These are phyloP conservation scores for Patagioenas fasciata DNA, from an alignment of 2,113 vertebrate genomes.

Conservation along the genomic window DNA sequence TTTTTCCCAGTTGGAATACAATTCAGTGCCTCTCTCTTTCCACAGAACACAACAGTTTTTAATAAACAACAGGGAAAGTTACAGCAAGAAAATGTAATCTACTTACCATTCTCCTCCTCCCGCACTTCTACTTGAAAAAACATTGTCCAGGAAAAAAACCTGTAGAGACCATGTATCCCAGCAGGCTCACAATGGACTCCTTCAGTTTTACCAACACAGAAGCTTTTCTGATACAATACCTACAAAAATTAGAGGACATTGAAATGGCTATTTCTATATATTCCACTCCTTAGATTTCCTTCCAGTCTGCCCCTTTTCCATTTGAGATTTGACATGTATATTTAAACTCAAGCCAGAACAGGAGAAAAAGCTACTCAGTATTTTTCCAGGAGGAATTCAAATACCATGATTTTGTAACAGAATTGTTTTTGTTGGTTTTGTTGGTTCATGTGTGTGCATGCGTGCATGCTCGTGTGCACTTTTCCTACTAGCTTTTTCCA, in stretches of 20 bases:
- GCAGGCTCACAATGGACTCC: background rate
- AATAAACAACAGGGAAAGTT: background rate
- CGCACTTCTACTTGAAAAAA: background rate
- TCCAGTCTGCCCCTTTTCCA: background rate
- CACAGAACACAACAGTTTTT: background rate
- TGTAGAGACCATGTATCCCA: background rate
- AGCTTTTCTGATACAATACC: background rate
- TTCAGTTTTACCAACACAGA: background rate
- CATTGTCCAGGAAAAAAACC: background rate
- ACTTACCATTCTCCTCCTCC: background rate
- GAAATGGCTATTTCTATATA: background rate
- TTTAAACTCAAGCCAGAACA: background rate
- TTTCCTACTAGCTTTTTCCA: background rate
- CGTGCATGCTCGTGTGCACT: background rate
- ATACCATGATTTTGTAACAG: background rate
- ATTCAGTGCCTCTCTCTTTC: background rate
- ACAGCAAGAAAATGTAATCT: background rate
- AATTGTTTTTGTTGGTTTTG: rapidly evolving
- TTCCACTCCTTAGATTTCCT: background rate
- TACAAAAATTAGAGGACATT: background rate
- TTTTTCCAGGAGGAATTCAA: background rate
- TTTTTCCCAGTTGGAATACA: background rate
- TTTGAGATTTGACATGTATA: background rate
- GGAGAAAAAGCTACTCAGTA: background rate
- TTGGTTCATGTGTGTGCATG: too few relatives aligned